These are phyloP conservation scores for Labrus mixtus DNA, from an alignment of 2,113 vertebrate species.

Conservation along the genomic window DNA sequence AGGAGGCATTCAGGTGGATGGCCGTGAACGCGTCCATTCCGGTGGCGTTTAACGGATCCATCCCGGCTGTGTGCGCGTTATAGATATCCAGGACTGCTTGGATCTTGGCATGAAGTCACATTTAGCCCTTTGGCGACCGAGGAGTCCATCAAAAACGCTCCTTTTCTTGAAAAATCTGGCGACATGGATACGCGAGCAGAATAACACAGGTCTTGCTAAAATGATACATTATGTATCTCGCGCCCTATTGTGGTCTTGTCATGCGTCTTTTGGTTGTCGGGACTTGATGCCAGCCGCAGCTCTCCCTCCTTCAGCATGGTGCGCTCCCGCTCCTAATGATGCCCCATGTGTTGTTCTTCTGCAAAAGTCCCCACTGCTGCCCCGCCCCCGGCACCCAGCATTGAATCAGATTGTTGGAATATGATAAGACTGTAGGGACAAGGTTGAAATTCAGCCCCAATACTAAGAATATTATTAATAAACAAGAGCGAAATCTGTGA, in stretches of 20 bases:
- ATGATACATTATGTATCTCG: not conserved
- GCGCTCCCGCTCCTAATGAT: constrained; percentile 57
- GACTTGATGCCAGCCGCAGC: constrained; percentile 55
- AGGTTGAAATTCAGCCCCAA: not conserved
- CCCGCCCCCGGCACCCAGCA: constrained; percentile 57
- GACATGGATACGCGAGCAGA: constrained; percentile 36
- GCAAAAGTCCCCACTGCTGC: constrained; percentile 58
- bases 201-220: not conserved
- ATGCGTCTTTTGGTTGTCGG: constrained; percentile 20
- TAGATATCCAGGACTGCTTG: constrained; percentile 2
- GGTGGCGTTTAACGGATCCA: constrained; percentile 83
- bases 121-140: constrained; percentile 8
- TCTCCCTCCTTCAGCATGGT: constrained; percentile 50
- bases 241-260: not conserved
- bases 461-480: not conserved
- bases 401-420: constrained; percentile 17
- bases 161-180: constrained; percentile 25
- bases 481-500: not conserved
- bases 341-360: constrained; percentile 72
- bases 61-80: constrained; percentile 51
- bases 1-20: constrained; percentile 79
- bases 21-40: constrained; percentile 78
- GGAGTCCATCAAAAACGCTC: constrained; percentile 53
- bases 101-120: constrained; percentile 25
- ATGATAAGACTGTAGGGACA: not conserved